Conservation (phyloP, 2,888 invertebrate species). For the Trichogramma dendrolimi region DNA sequence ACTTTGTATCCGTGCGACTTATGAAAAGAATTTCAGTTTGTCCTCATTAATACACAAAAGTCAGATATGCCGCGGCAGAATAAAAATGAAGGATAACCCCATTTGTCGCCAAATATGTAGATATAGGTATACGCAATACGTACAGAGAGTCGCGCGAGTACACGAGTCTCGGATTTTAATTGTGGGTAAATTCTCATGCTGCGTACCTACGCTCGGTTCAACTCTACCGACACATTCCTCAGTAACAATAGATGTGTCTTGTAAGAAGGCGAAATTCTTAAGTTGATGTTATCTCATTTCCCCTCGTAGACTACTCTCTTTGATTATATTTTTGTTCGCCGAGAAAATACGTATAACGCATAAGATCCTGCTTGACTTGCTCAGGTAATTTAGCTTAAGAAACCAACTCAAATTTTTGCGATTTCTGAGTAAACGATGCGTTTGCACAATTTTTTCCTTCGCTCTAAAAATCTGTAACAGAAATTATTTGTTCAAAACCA, state of each 20-base stretch:
- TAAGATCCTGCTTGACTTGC: constrained; percentile 18
- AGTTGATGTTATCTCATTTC: constrained; percentile 44
- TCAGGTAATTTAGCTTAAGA: constrained; percentile 19
- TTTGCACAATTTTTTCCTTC: too few species aligned
- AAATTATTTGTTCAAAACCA: too few species aligned
- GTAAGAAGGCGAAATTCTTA: constrained; percentile 40
- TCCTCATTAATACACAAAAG: too few species aligned
- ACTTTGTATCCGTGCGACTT: too few species aligned
- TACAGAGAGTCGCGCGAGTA: constrained; percentile 1
- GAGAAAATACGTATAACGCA: constrained; percentile 1
- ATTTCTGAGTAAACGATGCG: too few species aligned
- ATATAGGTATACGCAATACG: background rate
- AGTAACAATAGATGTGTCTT: constrained; percentile 43
- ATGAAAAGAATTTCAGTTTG: too few species aligned
- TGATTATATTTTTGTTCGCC: constrained; percentile 24
- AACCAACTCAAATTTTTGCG: constrained; percentile 11
- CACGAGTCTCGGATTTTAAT: constrained; percentile 47
- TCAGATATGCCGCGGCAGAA: constrained; percentile 27
- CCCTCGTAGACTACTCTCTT: constrained; percentile 36
- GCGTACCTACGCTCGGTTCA: constrained; percentile 14
- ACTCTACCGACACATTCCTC: constrained; percentile 39
- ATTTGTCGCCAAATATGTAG: constrained; percentile 38
- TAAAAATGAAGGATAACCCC: constrained; percentile 42
- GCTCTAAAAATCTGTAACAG: too few species aligned
- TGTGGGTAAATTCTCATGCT: constrained; percentile 52